Evolutionary conservation across 2,113 vertebrate species (phyloP), one percentile per base, ranked within the genome.

Genomic region (Plecotus auritus): DNA sequence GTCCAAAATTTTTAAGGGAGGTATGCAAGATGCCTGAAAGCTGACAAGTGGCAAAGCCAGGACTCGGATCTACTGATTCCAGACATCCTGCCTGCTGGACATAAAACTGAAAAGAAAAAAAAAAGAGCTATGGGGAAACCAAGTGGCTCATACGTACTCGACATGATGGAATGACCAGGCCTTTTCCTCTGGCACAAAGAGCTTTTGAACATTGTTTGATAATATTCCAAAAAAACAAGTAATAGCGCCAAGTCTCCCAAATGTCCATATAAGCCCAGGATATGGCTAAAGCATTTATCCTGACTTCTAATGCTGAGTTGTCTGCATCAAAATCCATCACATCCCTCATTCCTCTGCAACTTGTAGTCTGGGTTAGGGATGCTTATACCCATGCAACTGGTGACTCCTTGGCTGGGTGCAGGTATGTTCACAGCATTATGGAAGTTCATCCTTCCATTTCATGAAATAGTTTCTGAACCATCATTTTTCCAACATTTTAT

Each of bases 161-260:
- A 9, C n/a, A 14, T 2, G 67, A 88, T 35, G 56, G 59, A 35
- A 22, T 28, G 47, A 61, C 88, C 95, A 96, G 96, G 67, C 77
- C 35, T 67, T 20, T 93, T 35, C 66, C 72, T 82, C 72, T 40
- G 88, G 96, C 88, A 51, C 45, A 54, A 72, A 92, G 61, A 81
- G 54, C 51, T 84, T 90, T 64, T 20, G 74, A 96, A 20, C n/a
- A 30, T 45, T n/a, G n/a, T 92, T 95, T 90, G 92, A 95, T 73
- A 85, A 74, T 73, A 87, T 85, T 96, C 95, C 96, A 92, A 49
- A 85, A 87, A 78, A 90, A 90, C 90, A 90, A 90, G 91, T 30
- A 51, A 47, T 23, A 51, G n/a, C 30, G 35, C 92, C 81, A 94
- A 81, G n/a, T 67, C 93, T 96, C 88, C 76, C 90, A 96, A 90